Evolutionary conservation across 2,888 invertebrate species (phyloP), one percentile per base, ranked within the genome.

Genomic region (Drosophila macrospina): DNA sequence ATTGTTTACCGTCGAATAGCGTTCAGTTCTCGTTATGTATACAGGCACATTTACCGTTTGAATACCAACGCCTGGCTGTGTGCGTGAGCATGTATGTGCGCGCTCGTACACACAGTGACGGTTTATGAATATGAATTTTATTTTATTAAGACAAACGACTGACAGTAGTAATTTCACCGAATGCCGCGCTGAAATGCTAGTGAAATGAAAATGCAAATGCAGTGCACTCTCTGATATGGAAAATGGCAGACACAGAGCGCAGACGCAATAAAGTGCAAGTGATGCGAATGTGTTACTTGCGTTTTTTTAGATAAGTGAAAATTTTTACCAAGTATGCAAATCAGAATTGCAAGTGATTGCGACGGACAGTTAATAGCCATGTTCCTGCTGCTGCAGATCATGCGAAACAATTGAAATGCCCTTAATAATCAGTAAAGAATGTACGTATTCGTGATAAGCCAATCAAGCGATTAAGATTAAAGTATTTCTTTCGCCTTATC

Each of bases 311-410:
- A 50, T 30, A 37, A 37, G 26, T 39, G 26, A 32, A 26, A 34
- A 41, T 39, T 13, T 13, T 75, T 75, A 76, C 75, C 75, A 4
- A 76, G 59, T 39, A 62, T 62, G 68, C 59, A 65, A 55, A 75
- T 48, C 51, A 55, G 45, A 45, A 63, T 60, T 52, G 57, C 39
- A 39, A 51, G 37, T 7, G 50, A 34, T 24, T 44, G 15, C 36
- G 63, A 52, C 39, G 16, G 45, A 26, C 42, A 39, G 26, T 68
- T 64, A 41, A 65, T 44, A 62, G 32, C 26, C 64, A 68, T 76
- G 51, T 65, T 67, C 47, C 20, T 52, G 36, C 47, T 50, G 26
- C 8, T 30, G 36, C 32, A 32, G 55, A 37, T 54, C 50, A 32
- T n/a, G 32, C 36, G 39, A 45, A 57, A 47, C 20, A 63, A 61